Evolutionary conservation across 2,888 invertebrate genomes (phyloP).

Genomic region (Dioctria linearis): DNA sequence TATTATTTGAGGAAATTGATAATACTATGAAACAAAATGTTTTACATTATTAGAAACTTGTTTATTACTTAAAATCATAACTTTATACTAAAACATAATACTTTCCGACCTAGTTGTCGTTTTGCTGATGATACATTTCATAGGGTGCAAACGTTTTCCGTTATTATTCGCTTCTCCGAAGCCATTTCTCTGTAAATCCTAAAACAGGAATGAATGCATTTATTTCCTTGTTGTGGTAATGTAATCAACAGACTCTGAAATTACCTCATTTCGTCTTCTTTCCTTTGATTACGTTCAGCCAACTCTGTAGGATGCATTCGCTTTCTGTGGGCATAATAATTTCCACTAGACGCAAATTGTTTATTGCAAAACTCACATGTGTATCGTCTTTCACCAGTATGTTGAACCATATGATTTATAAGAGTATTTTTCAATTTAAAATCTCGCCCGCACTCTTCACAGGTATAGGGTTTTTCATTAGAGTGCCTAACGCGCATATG

Average conservation of each 20-base stretch:
- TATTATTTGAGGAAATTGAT: neutral
- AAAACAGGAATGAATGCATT: neutral
- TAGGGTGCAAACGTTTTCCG: neutral
- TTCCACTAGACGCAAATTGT: slow-evolving; percentile 61
- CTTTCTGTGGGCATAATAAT: slow-evolving; percentile 61
- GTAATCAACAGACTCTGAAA: neutral
- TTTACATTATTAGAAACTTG: slow-evolving; percentile 1
- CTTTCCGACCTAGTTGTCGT: neutral
- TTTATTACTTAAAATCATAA: neutral
- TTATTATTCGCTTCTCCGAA: slow-evolving; percentile 12
- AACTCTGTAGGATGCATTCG: slow-evolving; percentile 61
- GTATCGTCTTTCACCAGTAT: slow-evolving; percentile 60
- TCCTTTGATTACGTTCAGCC: slow-evolving; percentile 55
- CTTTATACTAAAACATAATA: neutral
- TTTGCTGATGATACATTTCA: neutral
- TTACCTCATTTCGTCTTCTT: slow-evolving; percentile 58
- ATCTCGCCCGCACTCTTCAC: slow-evolving; percentile 58
- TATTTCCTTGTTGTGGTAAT: neutral
- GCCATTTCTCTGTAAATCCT: slow-evolving; percentile 44
- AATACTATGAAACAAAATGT: neutral
- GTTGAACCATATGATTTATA: slow-evolving; percentile 60
- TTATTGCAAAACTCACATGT: slow-evolving; percentile 60
- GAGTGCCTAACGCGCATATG: slow-evolving; percentile 59
- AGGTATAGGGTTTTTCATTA: slow-evolving; percentile 58
- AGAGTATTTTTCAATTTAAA: slow-evolving; percentile 60